These are phyloP conservation scores for Sebastes minor DNA, from an alignment of 2,797 vertebrate species.

Conservation along the genomic window DNA sequence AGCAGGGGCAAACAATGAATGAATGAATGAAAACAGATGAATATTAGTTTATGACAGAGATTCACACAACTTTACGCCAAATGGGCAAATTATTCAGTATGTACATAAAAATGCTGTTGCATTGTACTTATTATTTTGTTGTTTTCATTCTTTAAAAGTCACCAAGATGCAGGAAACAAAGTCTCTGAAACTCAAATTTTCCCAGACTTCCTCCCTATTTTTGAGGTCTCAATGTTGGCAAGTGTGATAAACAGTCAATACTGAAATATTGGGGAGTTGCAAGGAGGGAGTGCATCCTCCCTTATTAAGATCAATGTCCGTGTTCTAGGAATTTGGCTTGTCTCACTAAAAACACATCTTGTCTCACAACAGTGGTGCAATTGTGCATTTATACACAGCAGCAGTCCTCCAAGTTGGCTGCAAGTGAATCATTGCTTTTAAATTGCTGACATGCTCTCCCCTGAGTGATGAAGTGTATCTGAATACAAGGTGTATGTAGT, in stretches of 20 bases:
- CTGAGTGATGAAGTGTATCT: slow-evolving; percentile 68
- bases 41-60: too few species aligned
- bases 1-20: too few species aligned
- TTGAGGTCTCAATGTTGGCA: too few species aligned
- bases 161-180: too few species aligned
- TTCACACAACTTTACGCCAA: too few species aligned
- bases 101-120: too few species aligned
- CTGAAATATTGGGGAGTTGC: background rate
- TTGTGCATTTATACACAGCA: background rate
- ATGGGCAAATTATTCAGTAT: too few species aligned
- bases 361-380: background rate
- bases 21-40: too few species aligned
- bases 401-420: slow-evolving; percentile 25
- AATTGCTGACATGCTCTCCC: slow-evolving; percentile 65
- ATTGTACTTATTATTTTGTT: too few species aligned
- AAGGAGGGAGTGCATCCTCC: background rate
- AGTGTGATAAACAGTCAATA: background rate
- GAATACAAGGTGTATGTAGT: slow-evolving; percentile 63
- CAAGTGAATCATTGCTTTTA: slow-evolving; percentile 68
- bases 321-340: background rate
- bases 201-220: accelerated
- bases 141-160: too few species aligned
- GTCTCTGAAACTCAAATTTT: too few species aligned
- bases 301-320: background rate
- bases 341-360: slow-evolving; percentile 18